Conservation (phyloP, 2,113 vertebrate genomes). For the Laticauda laticaudata region DNA sequence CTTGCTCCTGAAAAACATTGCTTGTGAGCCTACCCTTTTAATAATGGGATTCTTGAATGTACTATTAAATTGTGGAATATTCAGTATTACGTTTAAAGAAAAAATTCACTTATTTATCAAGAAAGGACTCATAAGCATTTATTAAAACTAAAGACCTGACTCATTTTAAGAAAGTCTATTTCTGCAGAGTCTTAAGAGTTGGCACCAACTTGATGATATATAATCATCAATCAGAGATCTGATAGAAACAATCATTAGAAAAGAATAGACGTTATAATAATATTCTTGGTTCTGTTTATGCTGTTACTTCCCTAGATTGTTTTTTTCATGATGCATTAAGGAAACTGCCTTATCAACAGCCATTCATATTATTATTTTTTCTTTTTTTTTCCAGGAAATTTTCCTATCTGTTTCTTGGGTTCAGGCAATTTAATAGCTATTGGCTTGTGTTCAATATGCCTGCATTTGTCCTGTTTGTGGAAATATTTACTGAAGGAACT, state of each 20-base stretch:
- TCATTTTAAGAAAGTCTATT: not conserved
- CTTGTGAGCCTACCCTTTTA: not conserved
- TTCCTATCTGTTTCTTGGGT: not conserved
- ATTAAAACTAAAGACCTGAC: not conserved
- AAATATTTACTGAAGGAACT: not conserved
- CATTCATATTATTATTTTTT: not conserved
- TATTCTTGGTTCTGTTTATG: not conserved
- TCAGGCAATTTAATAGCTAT: not conserved
- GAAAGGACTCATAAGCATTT: not conserved
- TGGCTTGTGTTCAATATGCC: not conserved
- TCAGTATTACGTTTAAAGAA: not conserved
- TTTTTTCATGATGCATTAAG: not conserved
- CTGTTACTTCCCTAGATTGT: not conserved
- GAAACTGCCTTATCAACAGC: not conserved
- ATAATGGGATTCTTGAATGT: not conserved
- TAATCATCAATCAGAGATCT: not conserved
- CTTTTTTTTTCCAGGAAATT: not conserved
- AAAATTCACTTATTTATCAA: not conserved
- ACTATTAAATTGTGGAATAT: not conserved
- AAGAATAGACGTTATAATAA: not conserved
- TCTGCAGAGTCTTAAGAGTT: not conserved
- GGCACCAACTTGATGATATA: not conserved
- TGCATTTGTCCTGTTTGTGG: not conserved
- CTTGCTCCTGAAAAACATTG: not conserved
- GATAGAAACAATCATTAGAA: not conserved